A percentile compares a stretch with the other conserved stretches of the same genome.
phyloP scores from a whole-genome alignment of 1,140 invertebrate genomes.

The Drosophila baimaii region DNA sequence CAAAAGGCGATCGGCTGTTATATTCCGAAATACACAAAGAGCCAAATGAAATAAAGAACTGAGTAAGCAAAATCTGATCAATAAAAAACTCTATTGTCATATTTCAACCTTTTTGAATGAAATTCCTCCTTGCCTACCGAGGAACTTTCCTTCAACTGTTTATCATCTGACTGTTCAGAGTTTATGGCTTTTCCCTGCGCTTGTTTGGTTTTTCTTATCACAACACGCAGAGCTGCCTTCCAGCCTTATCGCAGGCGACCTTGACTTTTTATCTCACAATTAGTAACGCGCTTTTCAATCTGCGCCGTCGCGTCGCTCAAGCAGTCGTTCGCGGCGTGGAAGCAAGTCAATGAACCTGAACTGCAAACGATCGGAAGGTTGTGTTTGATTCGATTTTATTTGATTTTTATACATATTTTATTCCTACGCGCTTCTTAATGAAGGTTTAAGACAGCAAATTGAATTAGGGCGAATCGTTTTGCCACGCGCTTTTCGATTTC shows the following conservation, averaged over 20 bases:
- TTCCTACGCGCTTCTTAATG: not conserved
- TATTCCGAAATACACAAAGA: not conserved
- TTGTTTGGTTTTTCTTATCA: slow-evolving; percentile 54
- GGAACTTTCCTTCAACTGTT: slow-evolving; percentile 35
- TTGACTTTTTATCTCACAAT: slow-evolving; percentile 74
- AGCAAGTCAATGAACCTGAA: slow-evolving; percentile 58
- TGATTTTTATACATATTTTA: slow-evolving; percentile 14
- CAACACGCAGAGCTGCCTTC: slow-evolving; percentile 16
- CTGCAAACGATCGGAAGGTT: slow-evolving; percentile 27
- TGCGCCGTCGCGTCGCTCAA: slow-evolving; percentile 43
- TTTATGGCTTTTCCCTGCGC: slow-evolving; percentile 38
- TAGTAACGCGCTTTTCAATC: slow-evolving; percentile 58
- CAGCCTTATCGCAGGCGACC: slow-evolving; percentile 59
- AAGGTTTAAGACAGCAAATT: slow-evolving; percentile 32
- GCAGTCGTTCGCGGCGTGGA: slow-evolving; percentile 7
- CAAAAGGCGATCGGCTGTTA: slow-evolving; percentile 22
- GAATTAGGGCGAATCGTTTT: slow-evolving; percentile 40
- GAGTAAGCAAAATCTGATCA: slow-evolving; percentile 28
- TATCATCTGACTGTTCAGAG: not conserved
- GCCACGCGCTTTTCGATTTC: not conserved
- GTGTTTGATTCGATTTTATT: slow-evolving; percentile 9
- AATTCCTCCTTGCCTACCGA: slow-evolving; percentile 8
- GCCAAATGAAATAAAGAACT: slow-evolving; percentile 12
- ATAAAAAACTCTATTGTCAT: slow-evolving; percentile 2
- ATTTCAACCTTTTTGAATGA: slow-evolving; percentile 34